A percentile compares a stretch with the other conserved stretches of the same genome.
These are phyloP conservation scores for Lutra lutra DNA, from an alignment of 2,797 vertebrate species.

Conservation along the genomic window DNA sequence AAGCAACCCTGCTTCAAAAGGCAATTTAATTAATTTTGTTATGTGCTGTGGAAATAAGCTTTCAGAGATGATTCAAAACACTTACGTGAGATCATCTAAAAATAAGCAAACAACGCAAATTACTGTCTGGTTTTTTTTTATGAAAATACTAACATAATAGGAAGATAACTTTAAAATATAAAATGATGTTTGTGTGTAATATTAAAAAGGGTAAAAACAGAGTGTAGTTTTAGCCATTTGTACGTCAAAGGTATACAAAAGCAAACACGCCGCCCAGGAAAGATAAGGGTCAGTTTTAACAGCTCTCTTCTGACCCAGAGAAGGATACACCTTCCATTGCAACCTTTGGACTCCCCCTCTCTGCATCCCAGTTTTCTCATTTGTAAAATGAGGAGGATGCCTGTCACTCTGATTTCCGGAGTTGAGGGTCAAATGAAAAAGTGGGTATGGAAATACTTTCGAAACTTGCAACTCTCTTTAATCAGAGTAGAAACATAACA, in stretches of 20 bases:
- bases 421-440: not conserved
- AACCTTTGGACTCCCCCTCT: not conserved
- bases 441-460: not conserved
- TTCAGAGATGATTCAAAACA: constrained; percentile 79
- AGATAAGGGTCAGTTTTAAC: not conserved
- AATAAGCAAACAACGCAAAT: constrained; percentile 67
- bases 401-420: not conserved
- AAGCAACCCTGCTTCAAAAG: constrained; percentile 82
- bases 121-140: constrained; percentile 31
- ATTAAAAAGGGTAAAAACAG: constrained; percentile 35
- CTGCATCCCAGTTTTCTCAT: not conserved
- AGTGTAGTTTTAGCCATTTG: not conserved
- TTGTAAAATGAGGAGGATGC: not conserved
- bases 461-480: constrained; percentile 27
- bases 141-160: constrained; percentile 13
- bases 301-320: not conserved
- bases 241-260: constrained; percentile 3
- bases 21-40: constrained; percentile 83
- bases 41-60: constrained; percentile 77
- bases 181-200: not conserved
- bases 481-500: constrained; percentile 4
- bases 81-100: constrained; percentile 65
- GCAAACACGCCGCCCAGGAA: not conserved
- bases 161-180: constrained; percentile 47
- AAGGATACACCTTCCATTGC: not conserved